These are phyloP conservation scores for Diploptera punctata DNA, from an alignment of 2,888 invertebrate genomes.

Conservation along the genomic window DNA sequence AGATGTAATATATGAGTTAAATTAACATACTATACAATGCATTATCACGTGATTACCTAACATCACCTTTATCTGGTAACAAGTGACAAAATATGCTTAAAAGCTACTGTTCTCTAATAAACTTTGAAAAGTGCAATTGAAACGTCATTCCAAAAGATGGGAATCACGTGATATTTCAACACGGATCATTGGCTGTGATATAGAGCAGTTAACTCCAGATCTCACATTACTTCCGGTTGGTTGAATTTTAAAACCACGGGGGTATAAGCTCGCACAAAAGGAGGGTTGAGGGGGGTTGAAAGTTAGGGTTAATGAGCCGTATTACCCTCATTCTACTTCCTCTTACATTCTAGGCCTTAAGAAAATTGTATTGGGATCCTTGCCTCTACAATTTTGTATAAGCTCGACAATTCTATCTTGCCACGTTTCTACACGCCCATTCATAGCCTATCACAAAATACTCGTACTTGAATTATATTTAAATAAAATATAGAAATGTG, in stretches of 20 bases:
- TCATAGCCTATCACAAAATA: neutral
- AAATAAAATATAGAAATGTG: too few species aligned
- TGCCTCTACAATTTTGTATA: too few species aligned
- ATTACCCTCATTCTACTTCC: neutral
- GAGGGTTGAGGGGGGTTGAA: neutral
- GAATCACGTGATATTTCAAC: slow-evolving; percentile 10
- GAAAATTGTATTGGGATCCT: too few species aligned
- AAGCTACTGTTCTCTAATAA: too few species aligned
- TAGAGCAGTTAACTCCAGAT: slow-evolving; percentile 12
- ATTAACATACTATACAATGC: too few species aligned
- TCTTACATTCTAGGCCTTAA: neutral
- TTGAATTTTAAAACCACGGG: slow-evolving; percentile 15
- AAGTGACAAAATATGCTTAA: too few species aligned
- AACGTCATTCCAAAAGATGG: neutral
- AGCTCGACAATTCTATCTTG: neutral
- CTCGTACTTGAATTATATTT: too few species aligned
- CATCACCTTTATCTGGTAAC: too few species aligned
- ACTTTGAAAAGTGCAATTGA: slow-evolving; percentile 20
- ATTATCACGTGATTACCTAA: too few species aligned
- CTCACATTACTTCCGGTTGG: slow-evolving; percentile 15
- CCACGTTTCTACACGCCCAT: too few species aligned
- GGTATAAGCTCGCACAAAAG: slow-evolving; percentile 14
- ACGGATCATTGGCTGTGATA: slow-evolving; percentile 23
- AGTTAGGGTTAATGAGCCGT: slow-evolving; percentile 20
- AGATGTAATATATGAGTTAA: too few species aligned